Percentiles rank a stretch among this genome's conserved stretches.
Conservation (phyloP, 2,888 invertebrate genomes). For the Limenitis camilla region DNA sequence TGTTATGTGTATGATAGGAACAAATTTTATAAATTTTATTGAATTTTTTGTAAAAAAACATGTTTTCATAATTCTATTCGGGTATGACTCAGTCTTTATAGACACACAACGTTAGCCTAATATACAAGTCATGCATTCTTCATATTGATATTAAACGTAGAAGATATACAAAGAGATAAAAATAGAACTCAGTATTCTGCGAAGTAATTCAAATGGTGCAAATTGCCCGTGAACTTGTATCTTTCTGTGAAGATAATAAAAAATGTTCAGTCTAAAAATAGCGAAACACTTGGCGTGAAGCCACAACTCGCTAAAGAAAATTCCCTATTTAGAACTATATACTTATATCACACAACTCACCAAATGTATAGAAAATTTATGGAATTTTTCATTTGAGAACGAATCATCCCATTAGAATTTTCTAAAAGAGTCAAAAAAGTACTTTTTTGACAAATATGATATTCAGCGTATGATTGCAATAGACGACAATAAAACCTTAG, state of each 20-base stretch:
- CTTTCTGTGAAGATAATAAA: slow-evolving; percentile 13
- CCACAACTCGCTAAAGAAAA: slow-evolving; percentile 38
- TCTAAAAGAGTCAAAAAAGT: too few species aligned
- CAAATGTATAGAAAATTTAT: too few species aligned
- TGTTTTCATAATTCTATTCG: neutral
- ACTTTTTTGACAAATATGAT: too few species aligned
- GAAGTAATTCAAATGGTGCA: neutral
- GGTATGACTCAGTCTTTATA: neutral
- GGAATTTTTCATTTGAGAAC: too few species aligned
- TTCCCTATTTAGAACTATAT: slow-evolving; percentile 2
- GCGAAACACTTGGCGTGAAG: slow-evolving; percentile 40
- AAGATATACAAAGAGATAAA: too few species aligned
- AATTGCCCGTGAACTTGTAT: slow-evolving; percentile 18
- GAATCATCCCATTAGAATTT: too few species aligned
- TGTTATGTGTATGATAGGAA: neutral
- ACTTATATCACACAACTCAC: slow-evolving; percentile 3
- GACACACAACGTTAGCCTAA: too few species aligned
- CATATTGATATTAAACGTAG: too few species aligned
- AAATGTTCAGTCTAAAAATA: slow-evolving; percentile 37
- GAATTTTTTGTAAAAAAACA: neutral
- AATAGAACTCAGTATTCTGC: too few species aligned
- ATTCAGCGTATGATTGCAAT: too few species aligned
- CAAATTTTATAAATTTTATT: neutral
- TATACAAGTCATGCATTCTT: too few species aligned
- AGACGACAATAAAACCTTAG: too few species aligned